A percentile compares a stretch with the other conserved stretches of the same genome.
Conservation (phyloP, 2,888 invertebrate genomes). For the Tigriopus californicus region DNA sequence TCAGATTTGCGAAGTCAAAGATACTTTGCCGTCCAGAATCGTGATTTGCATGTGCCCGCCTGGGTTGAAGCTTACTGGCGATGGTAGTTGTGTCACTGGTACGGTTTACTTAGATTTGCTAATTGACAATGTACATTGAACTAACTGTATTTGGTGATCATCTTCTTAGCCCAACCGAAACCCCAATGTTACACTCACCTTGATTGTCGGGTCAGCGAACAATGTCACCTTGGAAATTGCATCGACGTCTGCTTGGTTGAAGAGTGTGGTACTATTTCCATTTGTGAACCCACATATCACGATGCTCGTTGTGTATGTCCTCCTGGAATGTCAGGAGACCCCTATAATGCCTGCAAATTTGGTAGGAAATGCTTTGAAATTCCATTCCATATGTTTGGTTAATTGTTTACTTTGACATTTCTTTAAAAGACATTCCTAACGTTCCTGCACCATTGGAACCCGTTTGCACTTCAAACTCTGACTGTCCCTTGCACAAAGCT, state of each 20-base stretch:
- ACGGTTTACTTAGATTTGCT: too few species aligned
- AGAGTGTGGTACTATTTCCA: slow-evolving; percentile 1
- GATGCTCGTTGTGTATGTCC: slow-evolving; percentile 24
- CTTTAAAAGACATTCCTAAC: too few species aligned
- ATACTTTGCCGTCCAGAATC: slow-evolving; percentile 22
- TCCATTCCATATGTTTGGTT: not conserved
- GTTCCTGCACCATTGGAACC: slow-evolving; percentile 24
- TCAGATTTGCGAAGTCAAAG: slow-evolving; percentile 21
- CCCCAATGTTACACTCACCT: slow-evolving; percentile 18
- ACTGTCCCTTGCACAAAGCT: slow-evolving; percentile 55
- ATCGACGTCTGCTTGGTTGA: not conserved
- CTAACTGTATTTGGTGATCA: too few species aligned
- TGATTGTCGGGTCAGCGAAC: slow-evolving; percentile 1
- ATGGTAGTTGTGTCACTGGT: too few species aligned
- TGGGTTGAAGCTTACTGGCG: slow-evolving; percentile 34
- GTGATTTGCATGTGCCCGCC: slow-evolving; percentile 62
- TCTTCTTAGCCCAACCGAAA: slow-evolving; percentile 21
- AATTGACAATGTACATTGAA: too few species aligned
- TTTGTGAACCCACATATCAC: slow-evolving; percentile 21
- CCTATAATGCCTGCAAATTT: slow-evolving; percentile 20
- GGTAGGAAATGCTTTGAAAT: not conserved
- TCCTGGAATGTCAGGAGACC: slow-evolving; percentile 24
- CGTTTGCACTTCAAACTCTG: slow-evolving; percentile 50
- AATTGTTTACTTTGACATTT: too few species aligned
- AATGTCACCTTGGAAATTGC: slow-evolving; percentile 4